Conservation (phyloP, 2,888 invertebrate species). For the Agrilus biguttatus region DNA sequence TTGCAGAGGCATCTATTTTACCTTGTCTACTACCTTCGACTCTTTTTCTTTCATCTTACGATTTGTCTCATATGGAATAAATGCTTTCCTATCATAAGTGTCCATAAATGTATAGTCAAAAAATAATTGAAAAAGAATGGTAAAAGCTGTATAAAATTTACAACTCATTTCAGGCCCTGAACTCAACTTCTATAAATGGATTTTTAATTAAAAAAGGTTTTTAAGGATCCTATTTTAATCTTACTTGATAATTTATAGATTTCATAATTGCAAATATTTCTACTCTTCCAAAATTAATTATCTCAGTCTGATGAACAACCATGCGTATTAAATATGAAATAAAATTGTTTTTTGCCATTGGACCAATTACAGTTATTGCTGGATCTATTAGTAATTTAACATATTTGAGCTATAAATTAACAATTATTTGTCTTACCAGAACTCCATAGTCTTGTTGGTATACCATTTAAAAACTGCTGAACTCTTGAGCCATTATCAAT, state of each 20-base stretch:
- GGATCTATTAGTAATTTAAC: conserved; percentile 31
- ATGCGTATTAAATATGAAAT: conserved; percentile 47
- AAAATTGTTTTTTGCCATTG: conserved; percentile 40
- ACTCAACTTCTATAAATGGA: conserved; percentile 36
- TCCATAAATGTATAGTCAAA: conserved; percentile 48
- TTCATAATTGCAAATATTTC: conserved; percentile 48
- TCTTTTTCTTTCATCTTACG: background rate
- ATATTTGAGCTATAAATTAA: background rate
- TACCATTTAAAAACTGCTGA: conserved; percentile 35
- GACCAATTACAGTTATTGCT: conserved; percentile 43
- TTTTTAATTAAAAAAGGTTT: conserved; percentile 1
- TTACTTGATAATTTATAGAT: conserved; percentile 46
- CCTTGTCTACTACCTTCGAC: background rate
- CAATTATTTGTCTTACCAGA: conserved; percentile 32
- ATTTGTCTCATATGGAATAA: conserved; percentile 45
- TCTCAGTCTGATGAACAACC: conserved; percentile 41
- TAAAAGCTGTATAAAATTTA: conserved; percentile 37
- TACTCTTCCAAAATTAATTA: conserved; percentile 42
- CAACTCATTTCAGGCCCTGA: conserved; percentile 39
- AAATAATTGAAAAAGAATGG: conserved; percentile 52
- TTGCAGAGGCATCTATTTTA: background rate
- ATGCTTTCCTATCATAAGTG: conserved; percentile 46
- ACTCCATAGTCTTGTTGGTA: conserved; percentile 32
- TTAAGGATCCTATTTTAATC: conserved; percentile 10
- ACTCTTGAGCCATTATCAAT: conserved; percentile 40